Conservation (phyloP, 2,113 vertebrate genomes). For the Pseudonaja textilis region DNA sequence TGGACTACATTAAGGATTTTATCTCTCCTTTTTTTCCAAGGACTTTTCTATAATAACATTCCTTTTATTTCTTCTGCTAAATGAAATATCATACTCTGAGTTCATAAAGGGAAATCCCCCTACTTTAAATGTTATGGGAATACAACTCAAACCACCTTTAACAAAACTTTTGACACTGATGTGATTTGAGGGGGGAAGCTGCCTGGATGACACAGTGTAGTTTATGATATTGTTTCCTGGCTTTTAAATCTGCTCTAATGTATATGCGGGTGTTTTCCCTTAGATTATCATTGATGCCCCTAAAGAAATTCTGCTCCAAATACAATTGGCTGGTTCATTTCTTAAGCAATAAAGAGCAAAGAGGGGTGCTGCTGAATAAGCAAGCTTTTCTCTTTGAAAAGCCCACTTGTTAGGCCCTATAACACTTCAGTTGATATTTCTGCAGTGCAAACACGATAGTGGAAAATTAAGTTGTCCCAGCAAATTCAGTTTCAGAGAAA, state of each 20-base stretch:
- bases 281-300: conserved; percentile 60
- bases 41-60: conserved; percentile 69
- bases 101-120: neutral
- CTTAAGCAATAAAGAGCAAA: conserved; percentile 75
- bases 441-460: conserved; percentile 78
- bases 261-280: conserved; percentile 37
- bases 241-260: conserved; percentile 46
- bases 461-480: conserved; percentile 92
- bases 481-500: conserved; percentile 93
- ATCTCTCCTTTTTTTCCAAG: neutral
- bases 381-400: conserved; percentile 77
- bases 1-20: conserved; percentile 68
- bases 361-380: conserved; percentile 79
- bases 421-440: conserved; percentile 77
- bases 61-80: conserved; percentile 67
- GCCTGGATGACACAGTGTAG: conserved; percentile 52
- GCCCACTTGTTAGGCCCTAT: conserved; percentile 75
- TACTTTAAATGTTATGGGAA: conserved; percentile 34
- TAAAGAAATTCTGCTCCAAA: conserved; percentile 60
- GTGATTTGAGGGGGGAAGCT: conserved; percentile 43
- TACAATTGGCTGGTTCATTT: conserved; percentile 68
- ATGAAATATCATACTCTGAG: conserved; percentile 48
- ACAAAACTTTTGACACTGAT: conserved; percentile 67
- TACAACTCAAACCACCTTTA: conserved; percentile 60
- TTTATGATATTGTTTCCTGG: conserved; percentile 68